Evolutionary conservation across 2,797 vertebrate species (phyloP), one percentile per base, ranked within the genome.

Genomic region (Malurus splendens): DNA sequence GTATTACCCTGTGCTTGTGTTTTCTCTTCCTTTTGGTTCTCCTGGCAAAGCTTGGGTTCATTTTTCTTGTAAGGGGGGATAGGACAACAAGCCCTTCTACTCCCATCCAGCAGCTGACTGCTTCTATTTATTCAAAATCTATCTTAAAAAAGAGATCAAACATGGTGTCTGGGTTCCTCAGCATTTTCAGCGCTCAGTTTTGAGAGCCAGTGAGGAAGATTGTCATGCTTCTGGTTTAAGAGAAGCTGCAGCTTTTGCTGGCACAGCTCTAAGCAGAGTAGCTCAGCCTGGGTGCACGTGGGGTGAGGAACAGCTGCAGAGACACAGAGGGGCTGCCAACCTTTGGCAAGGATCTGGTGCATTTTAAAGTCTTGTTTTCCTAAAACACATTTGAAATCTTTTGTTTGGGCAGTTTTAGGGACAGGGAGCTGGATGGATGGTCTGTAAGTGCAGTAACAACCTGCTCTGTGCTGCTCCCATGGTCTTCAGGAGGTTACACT

Each of bases 221-320:
- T 2, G 6, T 36, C 14, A 1, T 39, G 18, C 28, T 68, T 25
- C 39, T 18, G 5, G n/a, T 71, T 80, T 56, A 73, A 42, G 2
- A 68, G 68, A 12, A 67, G 52, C 50, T 87, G 70, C 24, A 57
- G 42, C 24, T 39, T 82, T 14, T 70, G 24, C 52, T 75, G 76
- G 32, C 1, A 0, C 38, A 28, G 30, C 33, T 48, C 39, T 57
- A 44, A 27, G 42, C 36, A 50, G 64, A 15, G 30, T 6, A 64
- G 36, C 32, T 94, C 67, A 38, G 70, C 27, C n/a, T 4, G 4
- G 17, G 14, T 47, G 41, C 30, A 20, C 0, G 0, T 0, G 5
- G 39, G 17, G 17, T 45, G 39, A 89, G 67, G 22, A 72, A 41
- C 27, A 62, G 18, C 44, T 61, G 30, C 10, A 52, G 59, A 55